Percentiles rank a stretch among this genome's conserved stretches.
Conservation (phyloP, 1,140 invertebrate genomes). For the Drosophila kohkoa region DNA sequence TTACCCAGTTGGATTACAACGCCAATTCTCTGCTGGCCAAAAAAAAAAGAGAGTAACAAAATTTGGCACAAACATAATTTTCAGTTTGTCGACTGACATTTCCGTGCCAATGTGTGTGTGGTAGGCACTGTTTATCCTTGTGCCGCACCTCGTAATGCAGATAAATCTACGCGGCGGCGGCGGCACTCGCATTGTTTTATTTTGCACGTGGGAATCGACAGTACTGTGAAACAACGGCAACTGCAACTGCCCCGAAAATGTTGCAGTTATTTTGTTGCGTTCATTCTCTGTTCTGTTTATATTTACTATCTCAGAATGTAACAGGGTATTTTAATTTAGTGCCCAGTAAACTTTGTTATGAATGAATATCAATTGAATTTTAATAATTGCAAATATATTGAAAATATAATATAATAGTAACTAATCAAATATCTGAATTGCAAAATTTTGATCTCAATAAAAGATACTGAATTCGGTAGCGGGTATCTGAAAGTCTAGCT, state of each 20-base stretch:
- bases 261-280: slow-evolving; percentile 59
- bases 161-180: slow-evolving; percentile 70
- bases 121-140: slow-evolving; percentile 53
- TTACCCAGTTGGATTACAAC: slow-evolving; percentile 52
- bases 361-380: too few species aligned
- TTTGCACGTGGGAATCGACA: slow-evolving; percentile 75
- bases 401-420: too few species aligned
- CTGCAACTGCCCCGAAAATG: slow-evolving; percentile 33
- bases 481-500: too few species aligned
- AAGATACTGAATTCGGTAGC: too few species aligned
- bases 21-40: slow-evolving; percentile 51
- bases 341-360: too few species aligned
- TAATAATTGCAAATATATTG: too few species aligned
- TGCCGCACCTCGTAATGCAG: slow-evolving; percentile 63
- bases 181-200: slow-evolving; percentile 67
- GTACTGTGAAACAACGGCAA: slow-evolving; percentile 18
- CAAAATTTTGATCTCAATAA: too few species aligned
- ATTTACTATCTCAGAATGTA: too few species aligned
- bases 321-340: too few species aligned
- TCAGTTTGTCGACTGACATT: slow-evolving; percentile 80
- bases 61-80: slow-evolving; percentile 83
- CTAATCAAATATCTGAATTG: too few species aligned
- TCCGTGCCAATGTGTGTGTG: slow-evolving; percentile 53
- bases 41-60: slow-evolving; percentile 40
- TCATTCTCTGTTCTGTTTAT: slow-evolving; percentile 48